Evolutionary conservation across 1,140 invertebrate species (phyloP).

Genomic region (Drosophila seguyi): DNA sequence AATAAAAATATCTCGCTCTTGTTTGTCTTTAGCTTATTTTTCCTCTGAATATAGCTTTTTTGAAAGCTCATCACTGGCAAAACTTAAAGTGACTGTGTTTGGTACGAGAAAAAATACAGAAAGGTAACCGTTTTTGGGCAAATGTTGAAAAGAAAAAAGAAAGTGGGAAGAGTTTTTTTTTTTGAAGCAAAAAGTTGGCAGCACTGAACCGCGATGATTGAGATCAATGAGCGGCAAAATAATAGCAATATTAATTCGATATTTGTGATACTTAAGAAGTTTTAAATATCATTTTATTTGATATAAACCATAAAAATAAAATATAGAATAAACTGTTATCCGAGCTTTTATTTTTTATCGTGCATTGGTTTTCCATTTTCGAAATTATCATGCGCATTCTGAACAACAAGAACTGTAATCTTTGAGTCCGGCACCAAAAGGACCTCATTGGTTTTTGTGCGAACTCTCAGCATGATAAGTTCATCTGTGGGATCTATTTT

Average conservation of each 20-base stretch:
- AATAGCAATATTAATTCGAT: neutral
- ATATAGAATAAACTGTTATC: neutral
- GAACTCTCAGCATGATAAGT: slow-evolving; percentile 67
- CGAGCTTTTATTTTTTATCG: neutral
- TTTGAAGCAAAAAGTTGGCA: no score
- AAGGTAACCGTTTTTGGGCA: no score
- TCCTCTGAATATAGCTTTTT: no score
- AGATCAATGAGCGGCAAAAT: no score
- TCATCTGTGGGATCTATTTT: slow-evolving; percentile 75
- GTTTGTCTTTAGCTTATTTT: no score
- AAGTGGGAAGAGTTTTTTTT: no score
- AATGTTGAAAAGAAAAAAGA: no score
- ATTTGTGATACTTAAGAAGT: neutral
- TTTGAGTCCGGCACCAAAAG: slow-evolving; percentile 74
- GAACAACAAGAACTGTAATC: slow-evolving; percentile 77
- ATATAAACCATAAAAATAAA: neutral
- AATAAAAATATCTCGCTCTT: no score
- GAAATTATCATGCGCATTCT: slow-evolving; percentile 66
- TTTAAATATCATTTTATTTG: neutral
- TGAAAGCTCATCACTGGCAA: no score
- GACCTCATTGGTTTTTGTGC: slow-evolving; percentile 71
- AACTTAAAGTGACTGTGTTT: no score
- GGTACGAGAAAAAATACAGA: no score
- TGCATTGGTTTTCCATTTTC: neutral
- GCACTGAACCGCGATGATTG: no score